Percentiles rank a stretch among this genome's conserved stretches.
Conservation (phyloP, 1,140 invertebrate species). For the Protaetia brevitarsis region DNA sequence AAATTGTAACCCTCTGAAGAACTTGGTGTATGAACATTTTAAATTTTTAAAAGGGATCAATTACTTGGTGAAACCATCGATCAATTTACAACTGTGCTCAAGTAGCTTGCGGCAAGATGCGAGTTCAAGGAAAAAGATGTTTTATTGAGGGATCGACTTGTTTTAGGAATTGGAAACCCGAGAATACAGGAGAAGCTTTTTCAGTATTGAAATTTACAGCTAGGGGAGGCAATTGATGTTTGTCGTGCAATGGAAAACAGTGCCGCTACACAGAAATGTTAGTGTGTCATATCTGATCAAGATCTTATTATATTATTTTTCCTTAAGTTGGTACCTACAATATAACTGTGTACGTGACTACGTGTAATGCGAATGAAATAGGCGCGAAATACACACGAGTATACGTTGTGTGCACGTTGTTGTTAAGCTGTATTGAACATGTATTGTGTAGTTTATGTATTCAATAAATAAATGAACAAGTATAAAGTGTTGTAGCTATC, state of each 20-base stretch:
- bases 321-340: too few species aligned
- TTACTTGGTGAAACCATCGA: slow-evolving; percentile 30
- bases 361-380: too few species aligned
- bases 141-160: slow-evolving; percentile 24
- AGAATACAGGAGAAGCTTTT: neutral
- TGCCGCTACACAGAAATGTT: too few species aligned
- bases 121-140: slow-evolving; percentile 27
- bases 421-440: too few species aligned
- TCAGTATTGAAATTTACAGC: neutral
- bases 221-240: slow-evolving; percentile 19
- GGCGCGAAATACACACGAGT: too few species aligned
- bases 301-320: too few species aligned
- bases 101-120: slow-evolving; percentile 25
- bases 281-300: too few species aligned
- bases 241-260: slow-evolving; percentile 24
- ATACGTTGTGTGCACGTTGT: too few species aligned
- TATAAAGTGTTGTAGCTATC: too few species aligned
- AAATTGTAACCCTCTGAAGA: slow-evolving; percentile 30
- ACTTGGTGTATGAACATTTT: slow-evolving; percentile 32
- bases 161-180: slow-evolving; percentile 20
- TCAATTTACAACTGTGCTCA: slow-evolving; percentile 32
- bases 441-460: too few species aligned
- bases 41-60: slow-evolving; percentile 33
- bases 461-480: too few species aligned
- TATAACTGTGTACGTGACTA: too few species aligned